Evolutionary conservation across 2,113 vertebrate genomes (phyloP).

Genomic region (Pristiophorus japonicus): DNA sequence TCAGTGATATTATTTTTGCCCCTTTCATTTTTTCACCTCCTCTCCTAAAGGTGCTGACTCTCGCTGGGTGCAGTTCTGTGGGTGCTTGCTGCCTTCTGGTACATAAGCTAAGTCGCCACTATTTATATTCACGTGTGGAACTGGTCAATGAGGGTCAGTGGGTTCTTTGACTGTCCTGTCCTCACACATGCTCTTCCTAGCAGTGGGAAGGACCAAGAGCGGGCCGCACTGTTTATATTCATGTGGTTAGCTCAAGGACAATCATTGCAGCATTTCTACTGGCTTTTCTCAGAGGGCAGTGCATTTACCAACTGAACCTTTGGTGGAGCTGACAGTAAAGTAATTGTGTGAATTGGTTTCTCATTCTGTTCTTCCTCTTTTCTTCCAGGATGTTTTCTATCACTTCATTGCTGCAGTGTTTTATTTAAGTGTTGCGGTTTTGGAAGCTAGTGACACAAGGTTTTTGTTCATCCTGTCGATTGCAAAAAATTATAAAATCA

Average conservation of each 20-base stretch:
- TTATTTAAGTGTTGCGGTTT: slow-evolving; percentile 53
- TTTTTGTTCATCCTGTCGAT: too few relatives aligned
- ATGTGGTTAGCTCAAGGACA: background rate
- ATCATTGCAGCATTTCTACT: background rate
- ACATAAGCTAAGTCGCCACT: background rate
- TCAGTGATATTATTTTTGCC: too few relatives aligned
- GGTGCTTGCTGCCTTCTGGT: background rate
- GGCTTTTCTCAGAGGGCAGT: background rate
- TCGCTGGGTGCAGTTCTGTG: background rate
- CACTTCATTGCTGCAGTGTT: slow-evolving; percentile 52
- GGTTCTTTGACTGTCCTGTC: background rate
- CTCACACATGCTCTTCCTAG: background rate
- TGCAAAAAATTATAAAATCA: slow-evolving; percentile 44
- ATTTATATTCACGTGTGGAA: background rate
- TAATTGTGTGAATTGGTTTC: background rate
- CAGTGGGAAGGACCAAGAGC: background rate
- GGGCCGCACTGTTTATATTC: too few relatives aligned
- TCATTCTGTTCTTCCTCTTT: background rate
- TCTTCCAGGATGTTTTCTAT: slow-evolving; percentile 56
- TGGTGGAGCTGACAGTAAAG: background rate
- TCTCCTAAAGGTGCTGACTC: too few relatives aligned
- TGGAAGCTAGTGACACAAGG: too few relatives aligned
- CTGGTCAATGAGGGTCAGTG: background rate
- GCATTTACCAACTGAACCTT: background rate
- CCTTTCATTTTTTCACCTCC: background rate